phyloP scores from a whole-genome alignment of 2,888 invertebrate species.

The Fragum sueziense region DNA sequence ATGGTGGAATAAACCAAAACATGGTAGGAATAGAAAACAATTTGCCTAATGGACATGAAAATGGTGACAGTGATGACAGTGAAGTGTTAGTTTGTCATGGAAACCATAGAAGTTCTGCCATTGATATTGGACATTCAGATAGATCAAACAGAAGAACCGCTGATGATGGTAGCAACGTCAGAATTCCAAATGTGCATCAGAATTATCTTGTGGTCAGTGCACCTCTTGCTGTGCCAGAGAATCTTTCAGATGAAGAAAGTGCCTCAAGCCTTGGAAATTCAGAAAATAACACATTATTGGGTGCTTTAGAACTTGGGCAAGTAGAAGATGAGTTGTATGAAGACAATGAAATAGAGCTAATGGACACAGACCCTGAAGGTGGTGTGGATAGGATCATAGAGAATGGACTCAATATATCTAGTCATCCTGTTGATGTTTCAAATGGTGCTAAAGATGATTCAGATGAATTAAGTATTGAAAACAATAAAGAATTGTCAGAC shows the following conservation, averaged over 20 bases:
- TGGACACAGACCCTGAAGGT: background rate
- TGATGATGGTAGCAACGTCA: background rate
- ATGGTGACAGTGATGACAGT: background rate
- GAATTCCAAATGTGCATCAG: background rate
- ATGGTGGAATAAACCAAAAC: constrained; percentile 31
- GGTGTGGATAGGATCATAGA: background rate
- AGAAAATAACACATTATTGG: background rate
- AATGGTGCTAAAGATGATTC: constrained; percentile 35
- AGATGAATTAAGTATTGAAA: constrained; percentile 19
- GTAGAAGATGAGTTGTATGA: background rate
- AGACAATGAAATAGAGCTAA: background rate
- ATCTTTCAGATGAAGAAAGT: constrained; percentile 60
- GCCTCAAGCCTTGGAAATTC: background rate
- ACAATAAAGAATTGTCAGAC: background rate
- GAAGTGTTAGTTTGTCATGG: background rate
- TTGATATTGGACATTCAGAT: too few species aligned
- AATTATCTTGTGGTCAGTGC: constrained; percentile 32
- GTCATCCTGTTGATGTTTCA: constrained; percentile 19
- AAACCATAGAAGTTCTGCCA: too few species aligned
- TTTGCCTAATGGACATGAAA: background rate
- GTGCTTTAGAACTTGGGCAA: background rate
- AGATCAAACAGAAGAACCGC: too few species aligned
- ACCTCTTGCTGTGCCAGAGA: constrained; percentile 63
- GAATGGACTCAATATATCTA: constrained; percentile 5
- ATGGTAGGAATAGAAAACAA: background rate